phyloP scores from a whole-genome alignment of 2,888 invertebrate species.

The Eucera pruinosa region DNA sequence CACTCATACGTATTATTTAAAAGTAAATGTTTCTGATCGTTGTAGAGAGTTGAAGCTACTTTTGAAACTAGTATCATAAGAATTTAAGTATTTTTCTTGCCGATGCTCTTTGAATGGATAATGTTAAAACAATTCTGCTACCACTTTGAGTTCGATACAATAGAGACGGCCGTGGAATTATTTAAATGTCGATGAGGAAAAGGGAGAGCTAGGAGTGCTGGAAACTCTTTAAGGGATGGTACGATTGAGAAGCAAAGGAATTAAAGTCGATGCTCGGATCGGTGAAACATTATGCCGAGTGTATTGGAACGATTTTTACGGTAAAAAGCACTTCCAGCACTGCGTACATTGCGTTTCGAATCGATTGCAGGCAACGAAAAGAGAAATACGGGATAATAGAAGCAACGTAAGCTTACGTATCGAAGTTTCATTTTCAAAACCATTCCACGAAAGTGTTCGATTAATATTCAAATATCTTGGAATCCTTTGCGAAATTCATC shows the following conservation, averaged over 20 bases:
- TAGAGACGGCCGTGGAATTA: not conserved
- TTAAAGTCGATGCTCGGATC: slow-evolving; percentile 20
- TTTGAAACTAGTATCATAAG: too few relatives aligned
- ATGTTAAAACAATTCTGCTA: not conserved
- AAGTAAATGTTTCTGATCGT: too few relatives aligned
- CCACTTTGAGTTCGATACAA: not conserved
- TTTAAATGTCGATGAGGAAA: not conserved
- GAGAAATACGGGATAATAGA: slow-evolving; percentile 8
- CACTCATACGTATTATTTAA: too few relatives aligned
- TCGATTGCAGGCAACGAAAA: slow-evolving; percentile 7
- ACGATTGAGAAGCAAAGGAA: slow-evolving; percentile 1
- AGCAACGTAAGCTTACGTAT: not conserved
- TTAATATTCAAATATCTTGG: not conserved
- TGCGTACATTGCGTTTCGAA: slow-evolving; percentile 9
- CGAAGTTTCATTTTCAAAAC: not conserved
- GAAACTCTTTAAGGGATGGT: slow-evolving; percentile 6
- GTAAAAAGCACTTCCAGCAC: not conserved
- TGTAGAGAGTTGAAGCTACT: too few relatives aligned
- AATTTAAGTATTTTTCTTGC: not conserved
- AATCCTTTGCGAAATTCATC: too few relatives aligned
- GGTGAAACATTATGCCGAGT: not conserved
- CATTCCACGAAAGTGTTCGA: not conserved
- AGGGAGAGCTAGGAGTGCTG: not conserved
- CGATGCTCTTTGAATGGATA: not conserved
- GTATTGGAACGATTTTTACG: slow-evolving; percentile 17